Evolutionary conservation across 2,888 invertebrate genomes (phyloP).

Genomic region (Morpho achilles): DNA sequence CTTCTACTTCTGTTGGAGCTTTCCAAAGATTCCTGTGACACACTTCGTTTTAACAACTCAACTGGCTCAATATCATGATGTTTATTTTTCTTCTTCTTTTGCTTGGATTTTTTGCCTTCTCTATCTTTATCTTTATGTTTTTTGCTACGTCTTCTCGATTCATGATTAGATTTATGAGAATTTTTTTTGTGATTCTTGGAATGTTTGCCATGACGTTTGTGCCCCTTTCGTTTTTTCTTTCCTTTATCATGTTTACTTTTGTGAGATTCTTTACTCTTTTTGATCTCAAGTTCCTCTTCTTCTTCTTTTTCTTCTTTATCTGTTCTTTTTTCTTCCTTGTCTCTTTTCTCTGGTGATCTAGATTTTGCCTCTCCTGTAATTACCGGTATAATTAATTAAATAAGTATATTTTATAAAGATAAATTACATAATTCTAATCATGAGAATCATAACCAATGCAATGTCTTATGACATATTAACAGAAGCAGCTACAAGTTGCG

Average conservation of each 20-base stretch:
- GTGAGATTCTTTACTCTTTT: slow-evolving; percentile 62
- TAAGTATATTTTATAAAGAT: no score
- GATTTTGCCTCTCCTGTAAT: slow-evolving; percentile 56
- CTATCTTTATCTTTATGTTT: slow-evolving; percentile 65
- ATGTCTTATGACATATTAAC: no score
- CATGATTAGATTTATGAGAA: slow-evolving; percentile 53
- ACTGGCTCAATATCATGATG: slow-evolving; percentile 45
- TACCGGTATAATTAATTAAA: not conserved
- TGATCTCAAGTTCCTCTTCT: slow-evolving; percentile 33
- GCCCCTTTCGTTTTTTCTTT: slow-evolving; percentile 69
- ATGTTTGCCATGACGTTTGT: slow-evolving; percentile 70
- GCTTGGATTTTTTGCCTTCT: slow-evolving; percentile 70
- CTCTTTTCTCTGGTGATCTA: slow-evolving; percentile 38
- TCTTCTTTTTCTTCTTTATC: slow-evolving; percentile 24
- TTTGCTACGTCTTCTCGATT: slow-evolving; percentile 50
- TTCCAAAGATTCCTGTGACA: slow-evolving; percentile 57
- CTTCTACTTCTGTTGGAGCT: slow-evolving; percentile 66
- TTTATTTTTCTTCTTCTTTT: slow-evolving; percentile 68
- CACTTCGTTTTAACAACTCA: slow-evolving; percentile 41
- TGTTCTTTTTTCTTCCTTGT: slow-evolving; percentile 4
- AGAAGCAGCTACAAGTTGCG: no score
- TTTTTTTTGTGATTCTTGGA: slow-evolving; percentile 65
- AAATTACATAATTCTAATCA: no score
- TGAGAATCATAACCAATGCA: no score
- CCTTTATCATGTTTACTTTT: slow-evolving; percentile 60